A percentile compares a stretch with the other conserved stretches of the same genome.
Conservation (phyloP, 2,113 vertebrate species). For the Psephotus haematonotus region DNA sequence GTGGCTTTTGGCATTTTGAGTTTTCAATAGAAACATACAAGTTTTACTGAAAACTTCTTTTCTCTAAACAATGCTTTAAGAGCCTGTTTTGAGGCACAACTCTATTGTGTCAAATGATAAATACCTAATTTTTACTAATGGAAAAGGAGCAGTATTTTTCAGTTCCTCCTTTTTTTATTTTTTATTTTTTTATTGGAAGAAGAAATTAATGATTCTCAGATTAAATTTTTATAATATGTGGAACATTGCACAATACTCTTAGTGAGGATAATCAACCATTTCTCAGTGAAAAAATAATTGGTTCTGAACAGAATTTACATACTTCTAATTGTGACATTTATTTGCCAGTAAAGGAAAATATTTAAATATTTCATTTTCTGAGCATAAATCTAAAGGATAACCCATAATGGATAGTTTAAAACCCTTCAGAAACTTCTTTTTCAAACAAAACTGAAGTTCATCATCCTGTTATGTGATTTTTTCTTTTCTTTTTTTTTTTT, state of each 20-base stretch:
- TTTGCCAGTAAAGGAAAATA: background rate
- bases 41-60: background rate
- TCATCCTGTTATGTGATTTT: background rate
- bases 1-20: background rate
- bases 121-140: background rate
- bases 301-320: background rate
- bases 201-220: background rate
- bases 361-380: background rate
- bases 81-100: background rate
- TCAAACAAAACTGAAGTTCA: background rate
- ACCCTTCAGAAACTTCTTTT: background rate
- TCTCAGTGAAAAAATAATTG: background rate
- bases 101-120: background rate
- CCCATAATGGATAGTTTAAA: fast-evolving
- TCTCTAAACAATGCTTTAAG: fast-evolving
- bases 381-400: background rate
- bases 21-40: background rate
- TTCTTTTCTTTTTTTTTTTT: background rate
- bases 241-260: background rate
- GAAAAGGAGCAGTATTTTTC: background rate
- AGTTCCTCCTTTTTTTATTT: background rate
- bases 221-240: background rate
- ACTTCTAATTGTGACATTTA: background rate
- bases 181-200: background rate
- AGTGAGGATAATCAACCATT: background rate